Conservation (phyloP, 2,888 invertebrate species). For the Eupithecia inturbata region DNA sequence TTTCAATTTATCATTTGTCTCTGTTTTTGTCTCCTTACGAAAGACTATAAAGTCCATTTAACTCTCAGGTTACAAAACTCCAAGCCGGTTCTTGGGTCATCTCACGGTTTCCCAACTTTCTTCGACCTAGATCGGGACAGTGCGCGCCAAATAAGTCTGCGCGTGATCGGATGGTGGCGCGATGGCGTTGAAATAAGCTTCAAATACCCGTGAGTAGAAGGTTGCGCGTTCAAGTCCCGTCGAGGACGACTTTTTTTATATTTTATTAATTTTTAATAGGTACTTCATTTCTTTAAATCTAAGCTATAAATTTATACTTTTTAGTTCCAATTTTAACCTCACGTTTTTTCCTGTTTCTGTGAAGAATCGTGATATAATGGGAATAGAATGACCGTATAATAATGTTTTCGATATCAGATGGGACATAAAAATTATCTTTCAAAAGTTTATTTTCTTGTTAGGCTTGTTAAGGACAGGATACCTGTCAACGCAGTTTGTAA, state of each 20-base stretch:
- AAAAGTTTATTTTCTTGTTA: no score
- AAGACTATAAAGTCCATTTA: slow-evolving; percentile 23
- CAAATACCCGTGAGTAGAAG: not conserved
- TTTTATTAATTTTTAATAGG: no score
- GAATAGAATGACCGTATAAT: no score
- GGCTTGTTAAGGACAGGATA: no score
- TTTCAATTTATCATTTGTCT: slow-evolving; percentile 12
- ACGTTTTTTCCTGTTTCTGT: no score
- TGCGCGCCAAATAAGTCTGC: not conserved
- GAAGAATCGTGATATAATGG: no score
- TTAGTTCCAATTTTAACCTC: no score
- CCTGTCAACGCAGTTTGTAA: not conserved
- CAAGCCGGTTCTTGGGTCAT: slow-evolving; percentile 71
- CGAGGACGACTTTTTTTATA: not conserved
- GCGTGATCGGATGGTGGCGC: not conserved
- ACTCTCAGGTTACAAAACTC: slow-evolving; percentile 38
- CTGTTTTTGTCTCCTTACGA: slow-evolving; percentile 28
- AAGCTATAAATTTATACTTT: no score
- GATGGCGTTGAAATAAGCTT: no score
- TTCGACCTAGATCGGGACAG: slow-evolving; percentile 67
- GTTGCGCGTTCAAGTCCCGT: not conserved
- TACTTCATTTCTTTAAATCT: no score
- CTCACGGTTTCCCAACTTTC: slow-evolving; percentile 79
- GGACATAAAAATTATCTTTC: no score
- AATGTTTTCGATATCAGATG: no score